Conservation (phyloP, 2,888 invertebrate species). For the Nasonovia ribisnigri region DNA sequence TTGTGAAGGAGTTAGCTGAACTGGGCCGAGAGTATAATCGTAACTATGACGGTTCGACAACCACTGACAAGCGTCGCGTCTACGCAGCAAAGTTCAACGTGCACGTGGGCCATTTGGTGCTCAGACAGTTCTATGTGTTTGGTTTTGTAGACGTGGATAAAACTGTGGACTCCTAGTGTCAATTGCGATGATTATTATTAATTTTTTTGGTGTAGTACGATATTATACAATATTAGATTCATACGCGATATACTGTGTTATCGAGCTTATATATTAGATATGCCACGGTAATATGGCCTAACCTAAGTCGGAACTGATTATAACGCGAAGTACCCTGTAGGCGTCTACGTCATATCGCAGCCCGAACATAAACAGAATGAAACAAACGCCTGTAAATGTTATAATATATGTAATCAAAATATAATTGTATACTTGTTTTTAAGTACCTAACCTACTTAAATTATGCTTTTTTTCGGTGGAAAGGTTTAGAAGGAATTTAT, state of each 20-base stretch:
- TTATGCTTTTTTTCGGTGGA: too few relatives aligned
- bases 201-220: background rate
- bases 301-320: background rate
- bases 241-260: background rate
- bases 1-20: background rate
- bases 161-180: background rate
- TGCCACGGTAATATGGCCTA: background rate
- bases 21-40: background rate
- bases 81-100: conserved; percentile 52
- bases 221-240: background rate
- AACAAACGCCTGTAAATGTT: too few relatives aligned
- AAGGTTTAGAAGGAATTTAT: too few relatives aligned
- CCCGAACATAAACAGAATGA: too few relatives aligned
- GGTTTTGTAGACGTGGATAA: conserved; percentile 9
- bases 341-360: background rate
- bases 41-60: background rate
- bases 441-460: too few relatives aligned
- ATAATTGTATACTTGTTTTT: too few relatives aligned
- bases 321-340: background rate
- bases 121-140: conserved; percentile 14
- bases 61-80: background rate
- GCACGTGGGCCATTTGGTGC: conserved; percentile 44
- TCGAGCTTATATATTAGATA: background rate
- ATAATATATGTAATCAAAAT: too few relatives aligned
- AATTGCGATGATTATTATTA: background rate